A percentile compares a stretch with the other conserved stretches of the same genome.
phyloP scores from a whole-genome alignment of 2,888 invertebrate species.

The Tiliacea citrago region DNA sequence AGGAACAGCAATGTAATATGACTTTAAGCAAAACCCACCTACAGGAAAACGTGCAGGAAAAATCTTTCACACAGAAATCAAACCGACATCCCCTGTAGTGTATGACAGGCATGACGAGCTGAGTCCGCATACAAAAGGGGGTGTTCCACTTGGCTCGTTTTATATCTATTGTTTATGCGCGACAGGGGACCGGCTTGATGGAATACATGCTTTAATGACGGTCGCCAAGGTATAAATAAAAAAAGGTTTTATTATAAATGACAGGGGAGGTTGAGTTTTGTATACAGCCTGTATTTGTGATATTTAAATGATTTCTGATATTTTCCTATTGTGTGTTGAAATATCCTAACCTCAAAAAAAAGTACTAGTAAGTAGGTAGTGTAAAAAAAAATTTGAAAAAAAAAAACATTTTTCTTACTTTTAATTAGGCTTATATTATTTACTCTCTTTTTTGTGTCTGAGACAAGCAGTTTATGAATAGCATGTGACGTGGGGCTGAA shows the following conservation, averaged over 20 bases:
- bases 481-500: no score
- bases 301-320: slow-evolving; percentile 30
- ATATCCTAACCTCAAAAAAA: no score
- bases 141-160: slow-evolving; percentile 89
- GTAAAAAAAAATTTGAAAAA: no score
- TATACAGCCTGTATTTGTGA: slow-evolving; percentile 47
- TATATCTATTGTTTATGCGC: slow-evolving; percentile 88
- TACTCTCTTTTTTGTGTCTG: not conserved
- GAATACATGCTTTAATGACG: slow-evolving; percentile 76
- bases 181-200: slow-evolving; percentile 80
- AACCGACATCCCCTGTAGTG: slow-evolving; percentile 78
- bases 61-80: slow-evolving; percentile 54
- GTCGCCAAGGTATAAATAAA: slow-evolving; percentile 67
- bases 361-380: no score
- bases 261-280: slow-evolving; percentile 58
- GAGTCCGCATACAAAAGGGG: slow-evolving; percentile 85
- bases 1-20: not conserved
- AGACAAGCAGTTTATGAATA: not conserved
- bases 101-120: slow-evolving; percentile 83
- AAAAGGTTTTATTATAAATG: slow-evolving; percentile 68
- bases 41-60: slow-evolving; percentile 54
- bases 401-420: not conserved
- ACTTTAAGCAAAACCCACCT: slow-evolving; percentile 30
- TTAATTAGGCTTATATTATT: not conserved
- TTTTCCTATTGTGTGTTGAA: not conserved